Conservation (phyloP, 2,113 vertebrate genomes). For the Dasypus novemcinctus region DNA sequence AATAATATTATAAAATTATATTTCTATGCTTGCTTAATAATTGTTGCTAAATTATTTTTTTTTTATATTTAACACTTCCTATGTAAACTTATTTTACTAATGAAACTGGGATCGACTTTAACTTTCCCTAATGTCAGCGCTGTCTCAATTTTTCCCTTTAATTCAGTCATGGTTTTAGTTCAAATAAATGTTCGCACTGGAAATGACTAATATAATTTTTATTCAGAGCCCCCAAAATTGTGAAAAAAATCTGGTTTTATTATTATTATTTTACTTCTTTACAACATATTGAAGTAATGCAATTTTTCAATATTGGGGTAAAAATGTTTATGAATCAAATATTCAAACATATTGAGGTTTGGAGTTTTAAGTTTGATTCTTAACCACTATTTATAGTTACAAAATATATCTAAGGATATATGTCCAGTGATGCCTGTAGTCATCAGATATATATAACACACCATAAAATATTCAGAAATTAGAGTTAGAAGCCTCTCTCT, state of each 20-base stretch:
- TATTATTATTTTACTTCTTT: conserved; percentile 4
- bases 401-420: background rate
- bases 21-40: background rate
- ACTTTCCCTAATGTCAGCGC: background rate
- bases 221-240: background rate
- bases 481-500: background rate
- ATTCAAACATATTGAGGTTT: background rate
- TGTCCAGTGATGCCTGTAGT: background rate
- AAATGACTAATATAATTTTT: conserved; percentile 5
- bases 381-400: background rate
- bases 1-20: background rate
- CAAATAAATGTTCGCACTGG: background rate
- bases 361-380: conserved; percentile 10
- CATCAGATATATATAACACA: background rate
- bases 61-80: background rate
- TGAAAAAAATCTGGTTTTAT: background rate
- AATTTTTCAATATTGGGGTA: background rate
- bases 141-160: conserved; percentile 13
- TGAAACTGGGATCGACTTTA: background rate
- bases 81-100: background rate
- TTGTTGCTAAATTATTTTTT: conserved; percentile 2
- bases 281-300: background rate
- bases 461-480: conserved; percentile 42
- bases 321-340: conserved; percentile 13
- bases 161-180: conserved; percentile 15